Evolutionary conservation across 2,888 invertebrate species (phyloP), one percentile per base, ranked within the genome.

Genomic region (Norana najaformis): DNA sequence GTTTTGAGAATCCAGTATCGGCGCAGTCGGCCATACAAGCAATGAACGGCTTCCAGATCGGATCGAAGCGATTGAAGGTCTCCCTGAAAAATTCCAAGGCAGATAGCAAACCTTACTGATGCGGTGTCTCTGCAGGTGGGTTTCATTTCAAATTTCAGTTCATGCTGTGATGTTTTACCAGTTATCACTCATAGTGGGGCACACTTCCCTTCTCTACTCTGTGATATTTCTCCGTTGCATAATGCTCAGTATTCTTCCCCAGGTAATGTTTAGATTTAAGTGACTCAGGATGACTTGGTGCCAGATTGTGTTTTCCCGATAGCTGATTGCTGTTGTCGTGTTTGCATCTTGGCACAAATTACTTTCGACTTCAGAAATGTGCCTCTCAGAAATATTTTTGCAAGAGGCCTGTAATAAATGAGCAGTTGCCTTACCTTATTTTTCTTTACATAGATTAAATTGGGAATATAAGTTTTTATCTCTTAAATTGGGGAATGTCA

Each of bases 31-130:
- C 91, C 34, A 91, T 91, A n/a, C 41, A 88, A 47, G 88, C 89
- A 34, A 91, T 91, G 91, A 91, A 91, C 41, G 91, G 91, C 5
- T 89, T 90, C 83, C 89, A 89, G 88, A 85, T 91, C 47, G 91
- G 91, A n/a, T 90, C 91, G 6, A 90, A 89, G 35, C 18, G 91
- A 16, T 83, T 91, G 39, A 91, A 91, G 85, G 91, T 91, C 18
- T 89, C 91, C 36, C 89, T 91, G 69, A 91, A 91, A 88, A 91
- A 90, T 83, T 88, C 39, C 89, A 91, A 90, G 38, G 82, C 89
- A 30, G 69, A 89, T 20, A 89, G 69, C 47, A 91, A 91, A 69
- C 91, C 91, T 38, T 91, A 91, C 89, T 91, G 83, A 90, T 39
- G 69, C 8, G 30, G 20, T 34, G 20, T 30, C 20, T 83, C 3